phyloP scores from a whole-genome alignment of 2,113 vertebrate genomes.

The Stomatorhinus ivindoensis region DNA sequence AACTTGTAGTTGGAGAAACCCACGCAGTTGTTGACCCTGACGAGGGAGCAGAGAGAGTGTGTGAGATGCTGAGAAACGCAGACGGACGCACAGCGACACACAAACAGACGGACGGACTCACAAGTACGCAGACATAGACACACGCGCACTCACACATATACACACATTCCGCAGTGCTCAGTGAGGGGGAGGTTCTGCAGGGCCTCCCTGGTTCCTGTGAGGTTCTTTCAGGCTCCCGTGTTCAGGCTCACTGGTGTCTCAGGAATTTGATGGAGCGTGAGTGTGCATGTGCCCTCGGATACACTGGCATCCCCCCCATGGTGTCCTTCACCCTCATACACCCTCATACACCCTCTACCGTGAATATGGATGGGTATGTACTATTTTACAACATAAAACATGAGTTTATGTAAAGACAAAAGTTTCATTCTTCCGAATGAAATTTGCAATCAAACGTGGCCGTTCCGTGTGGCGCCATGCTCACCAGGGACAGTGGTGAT shows the following conservation, averaged over 20 bases:
- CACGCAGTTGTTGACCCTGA: conserved; percentile 98
- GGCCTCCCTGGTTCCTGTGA: not conserved
- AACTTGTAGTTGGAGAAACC: conserved; percentile 99
- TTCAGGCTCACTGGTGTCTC: not conserved
- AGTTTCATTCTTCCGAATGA: not conserved
- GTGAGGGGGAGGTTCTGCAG: not conserved
- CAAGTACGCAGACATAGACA: too few relatives aligned
- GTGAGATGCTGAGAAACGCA: not conserved
- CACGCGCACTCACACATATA: not conserved
- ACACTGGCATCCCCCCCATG: not conserved
- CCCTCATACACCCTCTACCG: not conserved
- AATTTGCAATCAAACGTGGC: not conserved
- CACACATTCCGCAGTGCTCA: not conserved
- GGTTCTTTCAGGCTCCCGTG: not conserved
- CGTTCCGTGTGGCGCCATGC: conserved; percentile 29
- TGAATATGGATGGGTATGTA: not conserved
- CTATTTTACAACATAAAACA: not conserved
- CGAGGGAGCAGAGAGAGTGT: conserved; percentile 16
- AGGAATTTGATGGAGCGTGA: not conserved
- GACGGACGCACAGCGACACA: not conserved
- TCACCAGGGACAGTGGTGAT: conserved; percentile 97
- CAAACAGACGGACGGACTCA: too few relatives aligned
- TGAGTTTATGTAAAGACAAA: not conserved
- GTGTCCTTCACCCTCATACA: not conserved
- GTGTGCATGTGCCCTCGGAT: not conserved